Conservation (phyloP, 2,797 vertebrate species). For the Chiloscyllium punctatum region DNA sequence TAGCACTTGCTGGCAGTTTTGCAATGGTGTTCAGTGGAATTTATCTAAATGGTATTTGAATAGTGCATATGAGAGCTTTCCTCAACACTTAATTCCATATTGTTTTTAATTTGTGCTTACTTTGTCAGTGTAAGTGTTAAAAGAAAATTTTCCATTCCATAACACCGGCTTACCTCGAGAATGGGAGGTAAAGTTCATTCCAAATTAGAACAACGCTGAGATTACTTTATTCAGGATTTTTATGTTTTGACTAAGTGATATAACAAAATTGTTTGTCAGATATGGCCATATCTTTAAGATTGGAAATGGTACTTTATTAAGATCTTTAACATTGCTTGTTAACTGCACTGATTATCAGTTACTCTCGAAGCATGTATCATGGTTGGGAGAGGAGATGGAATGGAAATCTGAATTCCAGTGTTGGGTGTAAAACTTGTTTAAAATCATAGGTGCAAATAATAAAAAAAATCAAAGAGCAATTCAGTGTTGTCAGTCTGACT, state of each 20-base stretch:
- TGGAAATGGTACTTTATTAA: background rate
- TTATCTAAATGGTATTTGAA: background rate
- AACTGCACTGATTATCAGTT: background rate
- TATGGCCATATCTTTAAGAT: background rate
- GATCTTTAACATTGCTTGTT: background rate
- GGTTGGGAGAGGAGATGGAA: background rate
- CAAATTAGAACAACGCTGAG: background rate
- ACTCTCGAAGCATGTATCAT: background rate
- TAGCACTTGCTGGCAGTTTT: slow-evolving; percentile 10
- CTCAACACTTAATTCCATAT: background rate
- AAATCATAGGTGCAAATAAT: background rate
- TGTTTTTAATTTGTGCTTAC: background rate
- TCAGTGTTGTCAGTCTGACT: background rate
- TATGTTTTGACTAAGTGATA: background rate
- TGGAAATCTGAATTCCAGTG: background rate
- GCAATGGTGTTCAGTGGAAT: slow-evolving; percentile 2
- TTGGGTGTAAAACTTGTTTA: background rate
- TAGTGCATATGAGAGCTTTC: background rate
- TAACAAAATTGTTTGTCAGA: background rate
- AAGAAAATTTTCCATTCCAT: background rate
- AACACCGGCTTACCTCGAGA: background rate
- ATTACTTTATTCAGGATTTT: background rate
- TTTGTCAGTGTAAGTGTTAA: background rate
- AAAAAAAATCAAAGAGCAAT: background rate
- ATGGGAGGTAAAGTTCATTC: background rate